A percentile compares a stretch with the other conserved stretches of the same genome.
These are phyloP conservation scores for Bilobella aurantiaca DNA, from an alignment of 1,140 invertebrate species.

Conservation along the genomic window DNA sequence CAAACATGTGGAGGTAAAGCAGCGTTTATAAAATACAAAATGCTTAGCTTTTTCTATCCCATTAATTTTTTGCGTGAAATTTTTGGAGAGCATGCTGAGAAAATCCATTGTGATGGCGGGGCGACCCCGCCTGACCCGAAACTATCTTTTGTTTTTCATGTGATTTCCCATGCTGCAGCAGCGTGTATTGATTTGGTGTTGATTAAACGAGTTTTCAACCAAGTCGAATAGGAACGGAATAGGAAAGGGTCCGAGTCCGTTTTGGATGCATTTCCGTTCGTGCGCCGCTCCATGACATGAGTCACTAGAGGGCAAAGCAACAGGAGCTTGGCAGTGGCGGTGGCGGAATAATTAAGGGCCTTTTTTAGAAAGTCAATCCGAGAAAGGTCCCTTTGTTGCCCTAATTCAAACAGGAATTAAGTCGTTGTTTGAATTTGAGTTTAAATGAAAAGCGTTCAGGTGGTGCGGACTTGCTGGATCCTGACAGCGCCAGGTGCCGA, in stretches of 20 bases:
- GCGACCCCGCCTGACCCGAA: too few species aligned
- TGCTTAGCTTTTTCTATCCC: too few species aligned
- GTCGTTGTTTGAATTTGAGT: neutral
- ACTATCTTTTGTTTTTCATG: too few species aligned
- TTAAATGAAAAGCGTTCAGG: neutral
- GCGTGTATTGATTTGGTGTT: neutral
- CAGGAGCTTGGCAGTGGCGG: neutral
- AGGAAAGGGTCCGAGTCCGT: too few species aligned
- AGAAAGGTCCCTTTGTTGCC: neutral
- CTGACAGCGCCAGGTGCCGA: neutral
- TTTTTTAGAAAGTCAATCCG: neutral
- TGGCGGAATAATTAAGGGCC: neutral
- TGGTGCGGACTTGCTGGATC: neutral
- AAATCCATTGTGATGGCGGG: too few species aligned
- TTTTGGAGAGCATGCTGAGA: too few species aligned
- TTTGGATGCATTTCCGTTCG: neutral
- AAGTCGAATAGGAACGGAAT: too few species aligned
- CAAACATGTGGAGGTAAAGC: too few species aligned
- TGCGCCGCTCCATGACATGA: neutral
- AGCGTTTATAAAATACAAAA: too few species aligned
- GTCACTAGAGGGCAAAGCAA: neutral
- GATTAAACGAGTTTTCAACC: neutral
- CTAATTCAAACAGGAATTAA: neutral
- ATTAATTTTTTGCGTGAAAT: too few species aligned
- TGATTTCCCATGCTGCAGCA: neutral